Evolutionary conservation across 2,888 invertebrate species (phyloP).

Genomic region (Troglohyphantes excavatus): DNA sequence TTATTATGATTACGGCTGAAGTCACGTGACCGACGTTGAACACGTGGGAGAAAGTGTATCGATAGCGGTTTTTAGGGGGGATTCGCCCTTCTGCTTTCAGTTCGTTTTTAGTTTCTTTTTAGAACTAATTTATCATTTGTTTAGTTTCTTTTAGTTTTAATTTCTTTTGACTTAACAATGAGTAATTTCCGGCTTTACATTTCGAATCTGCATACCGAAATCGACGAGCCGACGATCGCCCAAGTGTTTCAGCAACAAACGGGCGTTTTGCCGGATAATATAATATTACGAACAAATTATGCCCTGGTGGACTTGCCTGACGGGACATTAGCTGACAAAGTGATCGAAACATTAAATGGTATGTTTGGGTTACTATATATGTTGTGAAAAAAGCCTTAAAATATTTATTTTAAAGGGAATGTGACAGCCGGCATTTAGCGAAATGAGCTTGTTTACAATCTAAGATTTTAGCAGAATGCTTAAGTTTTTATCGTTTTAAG

Average conservation of each 20-base stretch:
- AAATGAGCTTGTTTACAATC: background rate
- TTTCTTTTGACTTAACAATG: slow-evolving; percentile 13
- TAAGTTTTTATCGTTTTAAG: too few species aligned
- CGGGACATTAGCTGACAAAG: slow-evolving; percentile 91
- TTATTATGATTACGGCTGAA: background rate
- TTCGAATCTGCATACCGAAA: slow-evolving; percentile 90
- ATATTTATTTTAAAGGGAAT: background rate
- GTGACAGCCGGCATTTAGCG: background rate
- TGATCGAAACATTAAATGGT: slow-evolving; percentile 93
- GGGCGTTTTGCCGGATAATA: slow-evolving; percentile 88
- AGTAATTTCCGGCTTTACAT: slow-evolving; percentile 89
- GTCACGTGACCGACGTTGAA: slow-evolving; percentile 67
- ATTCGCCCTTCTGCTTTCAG: slow-evolving; percentile 42
- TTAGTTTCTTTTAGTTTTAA: background rate
- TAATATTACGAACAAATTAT: slow-evolving; percentile 92
- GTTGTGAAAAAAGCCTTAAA: too few species aligned
- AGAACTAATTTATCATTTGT: slow-evolving; percentile 9
- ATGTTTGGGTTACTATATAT: slow-evolving; percentile 81
- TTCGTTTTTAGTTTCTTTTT: slow-evolving; percentile 49
- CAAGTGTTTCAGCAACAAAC: slow-evolving; percentile 89
- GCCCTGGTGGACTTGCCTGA: slow-evolving; percentile 94
- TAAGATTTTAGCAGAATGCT: background rate
- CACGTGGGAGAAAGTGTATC: slow-evolving; percentile 68
- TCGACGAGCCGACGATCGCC: slow-evolving; percentile 88
- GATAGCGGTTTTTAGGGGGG: slow-evolving; percentile 31